Base-by-base conservation (phyloP, 2,888 invertebrate species). In the Brachyptera risi region DNA sequence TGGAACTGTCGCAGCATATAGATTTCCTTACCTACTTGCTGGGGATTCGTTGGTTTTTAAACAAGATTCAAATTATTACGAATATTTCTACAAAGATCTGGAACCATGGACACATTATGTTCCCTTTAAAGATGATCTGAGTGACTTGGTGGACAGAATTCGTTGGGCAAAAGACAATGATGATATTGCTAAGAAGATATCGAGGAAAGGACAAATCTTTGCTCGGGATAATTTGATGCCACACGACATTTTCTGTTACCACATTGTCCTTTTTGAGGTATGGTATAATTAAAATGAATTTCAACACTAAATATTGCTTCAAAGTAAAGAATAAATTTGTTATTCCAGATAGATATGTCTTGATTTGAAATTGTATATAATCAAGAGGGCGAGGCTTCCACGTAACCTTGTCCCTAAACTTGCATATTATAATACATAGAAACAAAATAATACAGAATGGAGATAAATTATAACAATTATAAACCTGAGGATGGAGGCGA, bases 1-100 rank as follows among this genome's bases (percentile, higher is more conserved):
- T 78, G 98, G 98, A 15, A 94, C 96, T 38, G 97, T 98, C 15
- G 96, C 97, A 19, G 93, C 97, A 0, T 98, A 97, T 75, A 82
- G 97, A 65, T 82, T 96, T 67, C 96, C 97, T 0, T 96, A 95
- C 74, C 80, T 98, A 19, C 75, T 98, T 65, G 90, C 85, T 47
- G 96, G 96, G 1, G 90, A 92, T 69, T 87, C 93, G 0, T 76
- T 94, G 63, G 86, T 96, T 13, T 79, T 98, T 13, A 98, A 98
- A 77, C 96, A 96, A 76, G 85, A 90, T 24, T 97, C 97, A 0
- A 83, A 84, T n/a, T 97, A 92, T 75, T 92, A 94, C 73, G 97
- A 98, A 79, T 90, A 92, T 78, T 98, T 96, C 76, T 98, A 98
- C 72, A 76, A 80, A 38, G 81, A 88, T 67, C 75, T 96, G 11